Evolutionary conservation across 2,113 vertebrate genomes (phyloP), one percentile per base, ranked within the genome.

Genomic region (Barbus barbus): DNA sequence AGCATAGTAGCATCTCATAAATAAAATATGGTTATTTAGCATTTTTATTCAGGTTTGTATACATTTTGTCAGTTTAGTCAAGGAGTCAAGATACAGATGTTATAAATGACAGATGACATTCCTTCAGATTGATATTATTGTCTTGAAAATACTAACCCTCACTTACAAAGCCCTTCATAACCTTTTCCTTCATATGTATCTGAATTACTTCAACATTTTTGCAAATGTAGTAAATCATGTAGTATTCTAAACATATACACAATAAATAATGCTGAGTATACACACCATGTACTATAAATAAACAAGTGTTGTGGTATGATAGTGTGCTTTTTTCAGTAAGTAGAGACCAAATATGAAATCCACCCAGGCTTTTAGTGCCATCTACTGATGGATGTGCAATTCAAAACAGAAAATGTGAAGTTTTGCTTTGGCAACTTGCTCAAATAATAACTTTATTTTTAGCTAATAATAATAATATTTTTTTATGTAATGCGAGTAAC

Each of bases 381-480:
- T 87, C 86, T 87, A 48, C 83, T 82, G 86, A 65, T 14, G 71
- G 53, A 72, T 77, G 13, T 20, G 33, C 13, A 18, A 76, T 60
- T 65, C 6, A 48, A 31, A 67, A 31, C 24, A 28, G 20, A 28
- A 28, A 63, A 63, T 14, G 1, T 14, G 24, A 14, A 61, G 0
- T 28, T 6, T 28, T 63, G 60, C 58, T n/a, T n/a, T n/a, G n/a
- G n/a, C n/a, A n/a, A n/a, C 24, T 26, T 14, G 12, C 24, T 28
- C 12, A 61, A 60, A 60, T 12, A 24, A 60, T 24, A 24, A 24
- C 12, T 26, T 6, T 61, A 61, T 6, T 61, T 61, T 11, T 13
- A 22, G 24, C 12, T 26, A 48, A 48, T 48, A 16, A 46, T 3
- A 12, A 46, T 46, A 14, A 44, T 44, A 12, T 41, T 11, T 9